Percentiles rank a stretch among this genome's conserved stretches.
Evolutionary conservation across 2,888 invertebrate species (phyloP).

Genomic region (Eumerus sabulonum): DNA sequence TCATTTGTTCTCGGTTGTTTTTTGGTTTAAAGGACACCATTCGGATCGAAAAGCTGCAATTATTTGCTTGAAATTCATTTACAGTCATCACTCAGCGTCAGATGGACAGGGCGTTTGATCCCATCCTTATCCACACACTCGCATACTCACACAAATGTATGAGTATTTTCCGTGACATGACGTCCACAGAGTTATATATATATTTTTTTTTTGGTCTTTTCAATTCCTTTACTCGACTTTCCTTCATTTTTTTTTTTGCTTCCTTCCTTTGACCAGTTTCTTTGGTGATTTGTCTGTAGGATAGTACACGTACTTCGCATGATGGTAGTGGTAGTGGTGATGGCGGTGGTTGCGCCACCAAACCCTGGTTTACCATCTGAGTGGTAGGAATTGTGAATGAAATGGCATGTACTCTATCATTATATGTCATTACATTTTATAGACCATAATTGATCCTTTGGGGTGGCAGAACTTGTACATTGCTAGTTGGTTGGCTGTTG

Average conservation of each 20-base stretch:
- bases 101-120: conserved; percentile 68
- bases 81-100: conserved; percentile 68
- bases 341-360: conserved; percentile 29
- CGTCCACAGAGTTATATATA: conserved; percentile 53
- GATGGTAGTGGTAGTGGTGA: conserved; percentile 7
- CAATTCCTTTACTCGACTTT: conserved; percentile 9
- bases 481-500: conserved; percentile 50
- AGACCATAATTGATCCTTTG: conserved; percentile 71
- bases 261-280: conserved; percentile 63
- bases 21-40: conserved; percentile 52
- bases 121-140: conserved; percentile 46
- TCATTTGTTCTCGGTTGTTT: conserved; percentile 13
- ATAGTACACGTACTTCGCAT: conserved; percentile 63
- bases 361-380: conserved; percentile 51
- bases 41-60: conserved; percentile 64
- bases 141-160: no score
- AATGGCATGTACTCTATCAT: conserved; percentile 75
- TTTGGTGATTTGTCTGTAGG: conserved; percentile 67
- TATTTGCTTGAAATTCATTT: conserved; percentile 67
- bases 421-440: conserved; percentile 79
- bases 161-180: conserved; percentile 38
- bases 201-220: conserved; percentile 41
- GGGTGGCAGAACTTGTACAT: conserved; percentile 66
- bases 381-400: conserved; percentile 64
- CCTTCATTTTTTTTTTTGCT: conserved; percentile 37